phyloP scores from a whole-genome alignment of 2,888 invertebrate species.

The Agrotis ipsilon region DNA sequence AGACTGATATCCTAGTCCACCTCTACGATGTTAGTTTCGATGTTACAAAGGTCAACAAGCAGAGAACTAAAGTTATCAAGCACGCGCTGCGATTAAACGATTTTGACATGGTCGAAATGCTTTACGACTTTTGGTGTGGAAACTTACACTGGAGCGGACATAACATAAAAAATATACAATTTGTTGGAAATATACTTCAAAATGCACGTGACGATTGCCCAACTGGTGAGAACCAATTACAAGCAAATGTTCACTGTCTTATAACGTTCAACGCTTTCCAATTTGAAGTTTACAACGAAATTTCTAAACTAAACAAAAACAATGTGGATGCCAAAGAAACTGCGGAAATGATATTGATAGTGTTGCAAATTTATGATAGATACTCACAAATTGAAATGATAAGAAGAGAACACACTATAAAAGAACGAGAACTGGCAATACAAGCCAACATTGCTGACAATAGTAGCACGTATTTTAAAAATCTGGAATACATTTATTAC shows the following conservation, averaged over 20 bases:
- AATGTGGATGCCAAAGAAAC: neutral
- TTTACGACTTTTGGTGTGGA: conserved; percentile 52
- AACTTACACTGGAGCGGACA: conserved; percentile 33
- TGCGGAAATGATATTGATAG: neutral
- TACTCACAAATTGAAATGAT: conserved; percentile 19
- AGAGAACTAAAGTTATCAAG: conserved; percentile 28
- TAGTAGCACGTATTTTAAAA: neutral
- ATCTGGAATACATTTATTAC: neutral
- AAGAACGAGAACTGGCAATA: neutral
- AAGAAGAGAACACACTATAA: neutral
- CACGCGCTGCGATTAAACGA: conserved; percentile 18
- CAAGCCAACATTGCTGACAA: neutral
- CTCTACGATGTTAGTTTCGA: conserved; percentile 10
- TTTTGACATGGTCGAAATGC: conserved; percentile 35
- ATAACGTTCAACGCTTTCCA: conserved; percentile 28
- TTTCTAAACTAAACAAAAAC: neutral
- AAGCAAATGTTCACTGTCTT: neutral
- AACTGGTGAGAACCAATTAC: no score
- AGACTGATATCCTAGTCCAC: conserved; percentile 20
- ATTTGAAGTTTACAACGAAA: neutral
- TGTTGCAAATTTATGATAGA: conserved; percentile 20
- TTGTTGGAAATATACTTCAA: conserved; percentile 7
- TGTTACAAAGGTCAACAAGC: conserved; percentile 6
- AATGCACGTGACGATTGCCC: neutral
- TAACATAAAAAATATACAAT: conserved; percentile 3